phyloP scores from a whole-genome alignment of 2,888 invertebrate genomes.

The Microplitis manilae region DNA sequence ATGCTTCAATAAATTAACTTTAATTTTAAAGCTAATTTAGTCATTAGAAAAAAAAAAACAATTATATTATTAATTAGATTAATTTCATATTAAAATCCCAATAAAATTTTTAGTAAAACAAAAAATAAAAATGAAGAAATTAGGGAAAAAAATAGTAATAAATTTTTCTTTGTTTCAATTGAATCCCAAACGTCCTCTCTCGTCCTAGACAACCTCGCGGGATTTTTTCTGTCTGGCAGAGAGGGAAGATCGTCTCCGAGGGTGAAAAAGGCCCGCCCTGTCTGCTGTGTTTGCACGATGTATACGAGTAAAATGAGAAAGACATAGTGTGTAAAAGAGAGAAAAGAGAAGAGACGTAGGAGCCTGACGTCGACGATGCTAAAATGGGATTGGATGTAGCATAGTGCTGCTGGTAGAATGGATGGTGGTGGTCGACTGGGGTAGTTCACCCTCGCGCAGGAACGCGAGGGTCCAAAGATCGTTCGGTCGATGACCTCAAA shows the following conservation, averaged over 20 bases:
- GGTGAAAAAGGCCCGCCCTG: conserved; percentile 30
- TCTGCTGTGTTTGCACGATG: conserved; percentile 29
- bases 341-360: conserved; percentile 23
- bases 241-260: conserved; percentile 33
- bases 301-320: background rate
- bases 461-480: conserved; percentile 67
- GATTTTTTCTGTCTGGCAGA: conserved; percentile 40
- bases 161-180: conserved; percentile 2
- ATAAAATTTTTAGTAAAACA: background rate
- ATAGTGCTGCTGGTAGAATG: conserved; percentile 36
- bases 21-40: background rate
- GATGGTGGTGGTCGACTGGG: conserved; percentile 47
- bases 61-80: background rate
- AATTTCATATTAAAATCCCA: background rate
- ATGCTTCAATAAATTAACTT: conserved; percentile 6
- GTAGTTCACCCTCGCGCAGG: conserved; percentile 61
- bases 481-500: conserved; percentile 68
- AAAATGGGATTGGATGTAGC: conserved; percentile 35
- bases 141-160: background rate
- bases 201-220: conserved; percentile 29
- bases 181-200: conserved; percentile 7
- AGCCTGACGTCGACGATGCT: conserved; percentile 48
- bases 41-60: background rate
- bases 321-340: conserved; percentile 20
- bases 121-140: background rate